A percentile compares a stretch with the other conserved stretches of the same genome.
phyloP scores from a whole-genome alignment of 2,888 invertebrate species.

The Nesidiocoris tenuis region DNA sequence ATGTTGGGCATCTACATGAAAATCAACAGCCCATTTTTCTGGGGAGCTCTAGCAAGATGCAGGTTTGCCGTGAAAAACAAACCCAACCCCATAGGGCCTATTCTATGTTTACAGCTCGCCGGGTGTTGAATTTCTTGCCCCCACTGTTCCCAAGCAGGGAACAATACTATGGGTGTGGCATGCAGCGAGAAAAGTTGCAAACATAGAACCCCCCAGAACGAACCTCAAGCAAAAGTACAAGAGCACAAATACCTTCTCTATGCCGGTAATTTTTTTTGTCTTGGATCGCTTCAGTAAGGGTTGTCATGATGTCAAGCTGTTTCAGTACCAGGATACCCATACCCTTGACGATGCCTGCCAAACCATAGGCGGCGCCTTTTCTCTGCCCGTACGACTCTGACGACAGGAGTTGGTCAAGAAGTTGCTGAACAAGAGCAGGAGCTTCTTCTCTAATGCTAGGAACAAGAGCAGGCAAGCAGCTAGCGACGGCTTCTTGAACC shows the following conservation, averaged over 20 bases:
- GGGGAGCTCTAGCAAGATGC: too few species aligned
- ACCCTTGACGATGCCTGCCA: constrained; percentile 95
- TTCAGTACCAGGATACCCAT: constrained; percentile 93
- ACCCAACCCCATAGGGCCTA: too few species aligned
- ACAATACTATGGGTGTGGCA: too few species aligned
- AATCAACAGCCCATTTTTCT: too few species aligned
- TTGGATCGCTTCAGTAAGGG: constrained; percentile 87
- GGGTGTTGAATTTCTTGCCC: too few species aligned
- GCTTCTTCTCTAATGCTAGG: constrained; percentile 90
- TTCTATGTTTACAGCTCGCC: too few species aligned
- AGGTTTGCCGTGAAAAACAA: too few species aligned
- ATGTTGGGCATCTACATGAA: too few species aligned
- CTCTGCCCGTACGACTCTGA: constrained; percentile 88
- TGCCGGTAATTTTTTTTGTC: constrained; percentile 95
- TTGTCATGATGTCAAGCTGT: constrained; percentile 93
- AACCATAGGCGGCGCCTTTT: constrained; percentile 94
- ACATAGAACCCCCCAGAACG: too few species aligned
- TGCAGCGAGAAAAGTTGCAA: too few species aligned
- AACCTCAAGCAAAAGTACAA: too few species aligned
- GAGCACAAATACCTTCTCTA: constrained; percentile 76
- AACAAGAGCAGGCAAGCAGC: constrained; percentile 91
- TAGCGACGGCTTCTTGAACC: constrained; percentile 97
- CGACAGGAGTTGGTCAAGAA: constrained; percentile 82
- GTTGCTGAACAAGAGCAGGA: constrained; percentile 79
- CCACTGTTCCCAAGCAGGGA: too few species aligned